Evolutionary conservation across 2,888 invertebrate genomes (phyloP).

Genomic region (Sisyra terminalis): DNA sequence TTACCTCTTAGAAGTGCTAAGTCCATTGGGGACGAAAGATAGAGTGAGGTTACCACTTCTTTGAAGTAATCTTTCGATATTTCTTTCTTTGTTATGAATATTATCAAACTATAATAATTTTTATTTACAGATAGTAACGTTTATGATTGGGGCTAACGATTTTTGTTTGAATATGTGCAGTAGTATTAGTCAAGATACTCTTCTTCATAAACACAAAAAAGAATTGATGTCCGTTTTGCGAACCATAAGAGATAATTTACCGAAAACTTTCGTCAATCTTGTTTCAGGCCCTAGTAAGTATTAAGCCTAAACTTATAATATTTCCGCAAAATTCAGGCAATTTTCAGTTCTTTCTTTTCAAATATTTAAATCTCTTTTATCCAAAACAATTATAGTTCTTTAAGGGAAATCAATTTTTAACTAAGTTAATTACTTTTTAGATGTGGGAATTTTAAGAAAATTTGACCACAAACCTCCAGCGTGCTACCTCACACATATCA

Average conservation of each 20-base stretch:
- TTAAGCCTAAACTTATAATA: too few relatives aligned
- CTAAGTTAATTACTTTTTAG: conserved; percentile 16
- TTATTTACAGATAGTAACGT: conserved; percentile 31
- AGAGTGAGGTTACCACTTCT: too few relatives aligned
- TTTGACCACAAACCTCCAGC: conserved; percentile 22
- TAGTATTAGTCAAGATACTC: conserved; percentile 23
- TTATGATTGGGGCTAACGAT: conserved; percentile 44
- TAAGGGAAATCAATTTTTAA: too few relatives aligned
- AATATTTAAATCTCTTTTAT: too few relatives aligned
- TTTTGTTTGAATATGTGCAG: conserved; percentile 40
- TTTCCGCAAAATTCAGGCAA: too few relatives aligned
- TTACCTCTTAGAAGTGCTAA: background rate
- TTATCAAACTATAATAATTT: too few relatives aligned
- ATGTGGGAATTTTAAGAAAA: conserved; percentile 25
- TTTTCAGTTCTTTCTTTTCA: too few relatives aligned
- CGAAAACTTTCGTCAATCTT: conserved; percentile 39
- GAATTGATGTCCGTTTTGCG: conserved; percentile 32
- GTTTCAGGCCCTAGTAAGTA: conserved; percentile 12
- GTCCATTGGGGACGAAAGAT: too few relatives aligned
- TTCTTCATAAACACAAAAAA: conserved; percentile 28
- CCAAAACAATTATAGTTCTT: too few relatives aligned
- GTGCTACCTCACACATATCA: conserved; percentile 26
- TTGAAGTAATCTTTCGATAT: too few relatives aligned
- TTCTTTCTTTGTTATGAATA: too few relatives aligned
- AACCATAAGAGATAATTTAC: conserved; percentile 36